These are phyloP conservation scores for Myopa tessellatipennis DNA, from an alignment of 2,888 invertebrate genomes.

Conservation along the genomic window DNA sequence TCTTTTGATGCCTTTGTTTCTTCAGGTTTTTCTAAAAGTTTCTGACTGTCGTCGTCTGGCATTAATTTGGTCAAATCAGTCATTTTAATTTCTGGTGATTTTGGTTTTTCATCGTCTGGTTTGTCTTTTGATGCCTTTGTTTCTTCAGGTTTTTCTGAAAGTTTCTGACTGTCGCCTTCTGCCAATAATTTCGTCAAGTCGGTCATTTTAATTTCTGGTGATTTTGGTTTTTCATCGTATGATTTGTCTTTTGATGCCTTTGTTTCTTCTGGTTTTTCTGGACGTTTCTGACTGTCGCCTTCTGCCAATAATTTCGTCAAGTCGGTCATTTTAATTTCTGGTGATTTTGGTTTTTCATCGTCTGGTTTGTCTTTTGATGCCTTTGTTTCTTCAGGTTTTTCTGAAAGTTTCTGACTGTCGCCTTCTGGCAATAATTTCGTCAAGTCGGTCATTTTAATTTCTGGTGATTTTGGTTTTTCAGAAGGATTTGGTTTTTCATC, in stretches of 20 bases:
- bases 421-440: background rate
- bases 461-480: too few relatives aligned
- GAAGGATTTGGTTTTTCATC: slow-evolving; percentile 1
- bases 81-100: too few relatives aligned
- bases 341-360: slow-evolving; percentile 41
- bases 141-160: too few relatives aligned
- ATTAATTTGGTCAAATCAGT: too few relatives aligned
- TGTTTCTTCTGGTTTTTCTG: background rate
- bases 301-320: background rate
- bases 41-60: background rate
- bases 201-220: background rate
- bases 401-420: background rate
- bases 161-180: background rate
- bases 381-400: too few relatives aligned
- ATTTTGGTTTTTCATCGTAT: background rate
- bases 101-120: too few relatives aligned
- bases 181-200: background rate
- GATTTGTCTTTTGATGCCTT: background rate
- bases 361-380: slow-evolving; percentile 17
- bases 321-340: background rate
- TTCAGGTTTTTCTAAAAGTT: background rate
- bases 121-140: too few relatives aligned
- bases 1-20: background rate
- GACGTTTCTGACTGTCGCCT: background rate
- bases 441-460: slow-evolving; percentile 13